phyloP scores from a whole-genome alignment of 1,140 invertebrate genomes.

The Pentalonia nigronervosa region DNA sequence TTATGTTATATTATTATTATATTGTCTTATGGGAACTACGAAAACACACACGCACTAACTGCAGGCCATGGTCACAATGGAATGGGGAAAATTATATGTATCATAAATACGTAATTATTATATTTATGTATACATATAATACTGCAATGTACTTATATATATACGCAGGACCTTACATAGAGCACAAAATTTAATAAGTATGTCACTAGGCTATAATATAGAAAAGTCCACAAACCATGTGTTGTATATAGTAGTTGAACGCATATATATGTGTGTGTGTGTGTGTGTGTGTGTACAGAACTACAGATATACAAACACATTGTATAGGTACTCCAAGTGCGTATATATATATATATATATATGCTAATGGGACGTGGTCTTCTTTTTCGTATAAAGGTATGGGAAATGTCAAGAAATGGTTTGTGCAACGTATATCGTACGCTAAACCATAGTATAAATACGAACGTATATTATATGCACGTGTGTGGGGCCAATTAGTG shows the following conservation, averaged over 20 bases:
- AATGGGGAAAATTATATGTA: background rate
- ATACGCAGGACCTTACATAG: background rate
- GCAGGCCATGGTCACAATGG: background rate
- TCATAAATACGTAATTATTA: background rate
- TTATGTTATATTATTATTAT: background rate
- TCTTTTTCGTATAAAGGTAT: background rate
- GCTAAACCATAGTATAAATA: background rate
- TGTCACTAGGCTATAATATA: background rate
- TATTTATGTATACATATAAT: conserved; percentile 3
- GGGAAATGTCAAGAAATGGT: background rate
- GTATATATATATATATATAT: too few relatives aligned
- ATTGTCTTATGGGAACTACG: background rate
- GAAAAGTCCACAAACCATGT: background rate
- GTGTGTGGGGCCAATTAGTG: background rate
- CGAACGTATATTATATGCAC: background rate
- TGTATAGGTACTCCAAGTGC: background rate
- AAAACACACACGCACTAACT: background rate
- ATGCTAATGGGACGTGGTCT: background rate
- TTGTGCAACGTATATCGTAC: background rate
- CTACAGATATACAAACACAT: background rate
- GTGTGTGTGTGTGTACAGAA: too few relatives aligned
- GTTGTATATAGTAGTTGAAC: background rate
- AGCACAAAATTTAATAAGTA: background rate
- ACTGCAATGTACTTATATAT: background rate
- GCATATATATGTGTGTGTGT: background rate